phyloP scores from a whole-genome alignment of 2,888 invertebrate species.

The Apamea sordens region DNA sequence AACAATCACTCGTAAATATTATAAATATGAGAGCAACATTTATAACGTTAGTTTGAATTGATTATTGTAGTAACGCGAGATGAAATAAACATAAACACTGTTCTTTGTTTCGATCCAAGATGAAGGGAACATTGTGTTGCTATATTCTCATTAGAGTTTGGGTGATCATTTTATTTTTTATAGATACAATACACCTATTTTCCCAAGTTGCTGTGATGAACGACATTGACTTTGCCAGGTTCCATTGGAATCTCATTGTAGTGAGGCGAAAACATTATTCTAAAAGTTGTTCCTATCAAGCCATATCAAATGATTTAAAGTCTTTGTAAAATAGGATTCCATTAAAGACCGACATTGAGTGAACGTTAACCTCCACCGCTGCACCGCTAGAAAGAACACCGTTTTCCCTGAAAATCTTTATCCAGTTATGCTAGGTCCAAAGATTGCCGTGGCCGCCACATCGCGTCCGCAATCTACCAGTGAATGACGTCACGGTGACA shows the following conservation, averaged over 20 bases:
- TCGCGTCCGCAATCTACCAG: neutral
- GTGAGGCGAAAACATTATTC: neutral
- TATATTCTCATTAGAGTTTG: neutral
- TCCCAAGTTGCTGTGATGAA: neutral
- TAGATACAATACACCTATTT: neutral
- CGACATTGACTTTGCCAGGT: neutral
- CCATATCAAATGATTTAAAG: neutral
- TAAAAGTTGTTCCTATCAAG: neutral
- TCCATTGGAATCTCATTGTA: neutral
- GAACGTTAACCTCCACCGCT: too few species aligned
- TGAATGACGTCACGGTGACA: neutral
- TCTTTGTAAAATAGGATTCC: neutral
- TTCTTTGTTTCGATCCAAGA: slow-evolving; percentile 36
- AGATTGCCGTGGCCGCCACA: neutral
- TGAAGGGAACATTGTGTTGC: slow-evolving; percentile 2
- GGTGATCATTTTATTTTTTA: too few species aligned
- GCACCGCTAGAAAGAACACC: neutral
- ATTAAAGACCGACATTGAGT: neutral
- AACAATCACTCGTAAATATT: slow-evolving; percentile 70
- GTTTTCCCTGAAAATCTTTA: neutral
- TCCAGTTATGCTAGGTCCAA: neutral
- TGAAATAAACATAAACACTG: slow-evolving; percentile 46
- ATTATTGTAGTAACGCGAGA: slow-evolving; percentile 55
- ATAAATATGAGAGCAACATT: slow-evolving; percentile 63
- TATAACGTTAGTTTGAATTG: slow-evolving; percentile 61